These are phyloP conservation scores for Drosophila mayri DNA, from an alignment of 1,140 invertebrate species.

Conservation along the genomic window DNA sequence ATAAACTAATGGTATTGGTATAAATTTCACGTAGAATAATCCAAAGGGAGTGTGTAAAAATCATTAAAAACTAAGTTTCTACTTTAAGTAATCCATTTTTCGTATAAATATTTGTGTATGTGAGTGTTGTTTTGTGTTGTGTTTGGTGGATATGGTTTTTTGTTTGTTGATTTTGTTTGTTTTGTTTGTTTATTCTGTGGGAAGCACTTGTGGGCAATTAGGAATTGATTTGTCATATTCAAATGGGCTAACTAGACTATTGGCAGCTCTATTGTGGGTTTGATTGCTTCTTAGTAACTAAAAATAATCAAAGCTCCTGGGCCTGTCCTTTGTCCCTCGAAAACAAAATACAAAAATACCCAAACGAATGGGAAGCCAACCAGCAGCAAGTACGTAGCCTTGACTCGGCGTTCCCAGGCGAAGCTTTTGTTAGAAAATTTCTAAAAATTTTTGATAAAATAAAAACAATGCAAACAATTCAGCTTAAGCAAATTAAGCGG, in stretches of 20 bases:
- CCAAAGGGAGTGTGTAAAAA: conserved; percentile 58
- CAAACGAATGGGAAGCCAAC: conserved; percentile 6
- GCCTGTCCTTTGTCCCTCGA: conserved; percentile 18
- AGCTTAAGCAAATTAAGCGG: conserved; percentile 54
- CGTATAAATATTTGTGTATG: conserved; percentile 59
- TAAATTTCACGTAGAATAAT: conserved; percentile 52
- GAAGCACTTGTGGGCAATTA: conserved; percentile 76
- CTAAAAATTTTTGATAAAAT: conserved; percentile 4
- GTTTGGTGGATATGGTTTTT: conserved; percentile 40
- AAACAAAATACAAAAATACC: conserved; percentile 8
- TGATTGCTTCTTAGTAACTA: conserved; percentile 34
- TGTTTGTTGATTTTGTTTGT: conserved; percentile 41
- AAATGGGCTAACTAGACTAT: conserved; percentile 39
- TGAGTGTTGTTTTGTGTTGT: conserved; percentile 33
- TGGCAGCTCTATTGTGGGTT: conserved; percentile 66
- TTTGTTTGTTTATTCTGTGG: conserved; percentile 55
- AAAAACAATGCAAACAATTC: conserved; percentile 48
- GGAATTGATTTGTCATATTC: conserved; percentile 65
- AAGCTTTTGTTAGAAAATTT: conserved; percentile 8
- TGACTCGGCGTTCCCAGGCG: conserved; percentile 4
- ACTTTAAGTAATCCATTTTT: conserved; percentile 73
- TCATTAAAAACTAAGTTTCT: conserved; percentile 69
- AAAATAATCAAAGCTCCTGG: conserved; percentile 40
- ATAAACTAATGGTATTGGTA: conserved; percentile 48
- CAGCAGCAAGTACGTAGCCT: conserved; percentile 4